Percentiles rank a stretch among this genome's conserved stretches.
These are phyloP conservation scores for Agrilus biguttatus DNA, from an alignment of 2,888 invertebrate genomes.

Conservation along the genomic window DNA sequence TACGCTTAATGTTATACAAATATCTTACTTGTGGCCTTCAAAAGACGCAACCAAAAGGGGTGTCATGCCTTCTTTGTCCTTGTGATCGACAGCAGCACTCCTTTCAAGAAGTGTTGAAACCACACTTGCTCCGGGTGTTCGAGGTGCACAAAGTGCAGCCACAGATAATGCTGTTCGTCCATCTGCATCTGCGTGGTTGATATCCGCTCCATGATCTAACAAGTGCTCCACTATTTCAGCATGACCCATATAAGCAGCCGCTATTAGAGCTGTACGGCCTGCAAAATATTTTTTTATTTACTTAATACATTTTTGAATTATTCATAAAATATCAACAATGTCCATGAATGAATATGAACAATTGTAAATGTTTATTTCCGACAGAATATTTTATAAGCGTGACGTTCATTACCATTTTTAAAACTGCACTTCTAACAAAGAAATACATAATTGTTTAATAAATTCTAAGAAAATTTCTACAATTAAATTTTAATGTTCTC, in stretches of 20 bases:
- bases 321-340: no score
- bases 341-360: no score
- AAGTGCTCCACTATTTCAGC: slow-evolving; percentile 78
- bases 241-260: slow-evolving; percentile 94
- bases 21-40: slow-evolving; percentile 66
- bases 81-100: slow-evolving; percentile 68
- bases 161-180: slow-evolving; percentile 80
- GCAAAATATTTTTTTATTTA: neutral
- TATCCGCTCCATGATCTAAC: slow-evolving; percentile 65
- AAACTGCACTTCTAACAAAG: no score
- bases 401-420: no score
- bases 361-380: no score
- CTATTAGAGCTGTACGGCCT: slow-evolving; percentile 78
- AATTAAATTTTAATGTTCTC: neutral
- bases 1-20: neutral
- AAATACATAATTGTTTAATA: no score
- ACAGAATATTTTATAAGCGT: no score
- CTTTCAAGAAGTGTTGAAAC: slow-evolving; percentile 63
- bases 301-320: no score
- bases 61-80: slow-evolving; percentile 77
- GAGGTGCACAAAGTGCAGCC: slow-evolving; percentile 70
- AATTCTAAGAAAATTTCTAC: no score
- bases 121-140: slow-evolving; percentile 58
- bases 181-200: slow-evolving; percentile 77
- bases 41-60: slow-evolving; percentile 81